Evolutionary conservation across 2,113 vertebrate genomes (phyloP).

Genomic region (Thamnophis sirtalis): DNA sequence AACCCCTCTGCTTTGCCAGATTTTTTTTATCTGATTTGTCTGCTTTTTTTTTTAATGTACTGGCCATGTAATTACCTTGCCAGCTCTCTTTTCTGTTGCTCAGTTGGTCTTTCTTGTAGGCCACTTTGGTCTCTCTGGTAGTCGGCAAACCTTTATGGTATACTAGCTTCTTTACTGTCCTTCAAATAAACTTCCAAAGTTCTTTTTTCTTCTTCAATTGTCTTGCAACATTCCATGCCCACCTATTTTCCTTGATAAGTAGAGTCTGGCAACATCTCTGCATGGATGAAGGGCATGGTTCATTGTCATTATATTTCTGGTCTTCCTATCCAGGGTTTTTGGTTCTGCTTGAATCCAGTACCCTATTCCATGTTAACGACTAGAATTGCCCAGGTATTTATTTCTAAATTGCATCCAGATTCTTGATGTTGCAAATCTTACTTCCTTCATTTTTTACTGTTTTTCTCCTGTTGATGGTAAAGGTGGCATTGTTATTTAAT

Average conservation of each 20-base stretch:
- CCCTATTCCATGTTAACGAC: not conserved
- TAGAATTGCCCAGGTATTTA: not conserved
- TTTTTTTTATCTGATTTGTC: not conserved
- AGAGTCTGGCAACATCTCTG: not conserved
- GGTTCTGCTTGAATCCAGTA: not conserved
- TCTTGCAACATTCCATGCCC: not conserved
- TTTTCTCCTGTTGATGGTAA: not conserved
- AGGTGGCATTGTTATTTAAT: not conserved
- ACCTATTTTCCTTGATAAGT: not conserved
- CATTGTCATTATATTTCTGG: not conserved
- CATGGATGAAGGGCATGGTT: not conserved
- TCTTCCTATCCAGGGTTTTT: not conserved
- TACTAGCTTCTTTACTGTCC: not conserved
- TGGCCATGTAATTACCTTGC: not conserved
- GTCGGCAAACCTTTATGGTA: not conserved
- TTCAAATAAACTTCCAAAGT: not conserved
- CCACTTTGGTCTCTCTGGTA: not conserved
- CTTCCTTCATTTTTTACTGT: not conserved
- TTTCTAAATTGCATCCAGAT: not conserved
- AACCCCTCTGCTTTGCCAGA: not conserved
- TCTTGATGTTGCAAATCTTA: not conserved
- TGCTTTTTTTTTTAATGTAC: not conserved
- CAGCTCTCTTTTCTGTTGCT: not conserved
- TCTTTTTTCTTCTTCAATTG: not conserved
- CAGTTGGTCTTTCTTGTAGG: not conserved